Evolutionary conservation across 2,888 invertebrate species (phyloP).

Genomic region (Blera fallax): DNA sequence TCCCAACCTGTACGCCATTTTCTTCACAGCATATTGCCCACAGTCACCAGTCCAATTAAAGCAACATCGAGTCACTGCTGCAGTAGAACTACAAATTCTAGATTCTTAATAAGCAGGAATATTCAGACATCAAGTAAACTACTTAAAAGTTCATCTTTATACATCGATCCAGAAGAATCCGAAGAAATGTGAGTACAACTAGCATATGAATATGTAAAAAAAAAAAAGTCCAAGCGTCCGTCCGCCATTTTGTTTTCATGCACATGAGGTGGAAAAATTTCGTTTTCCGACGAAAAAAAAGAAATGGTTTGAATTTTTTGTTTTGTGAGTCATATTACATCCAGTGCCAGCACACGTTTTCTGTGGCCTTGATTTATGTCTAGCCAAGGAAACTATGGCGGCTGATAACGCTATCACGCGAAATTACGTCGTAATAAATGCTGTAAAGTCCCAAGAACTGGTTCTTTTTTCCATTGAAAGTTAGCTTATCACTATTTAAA

Average conservation of each 20-base stretch:
- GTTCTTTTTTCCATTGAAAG: too few species aligned
- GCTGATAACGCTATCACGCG: background rate
- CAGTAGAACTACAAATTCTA: constrained; percentile 36
- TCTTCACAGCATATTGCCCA: constrained; percentile 56
- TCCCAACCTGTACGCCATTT: constrained; percentile 67
- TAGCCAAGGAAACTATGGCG: background rate
- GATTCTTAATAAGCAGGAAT: constrained; percentile 1
- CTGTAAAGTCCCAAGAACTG: background rate
- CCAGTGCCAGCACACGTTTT: background rate
- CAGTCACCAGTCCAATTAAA: constrained; percentile 60
- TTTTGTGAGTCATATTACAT: constrained; percentile 34
- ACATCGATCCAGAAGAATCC: constrained; percentile 74
- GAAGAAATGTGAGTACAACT: constrained; percentile 78
- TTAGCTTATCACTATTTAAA: too few species aligned
- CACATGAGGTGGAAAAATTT: constrained; percentile 25
- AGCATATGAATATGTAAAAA: background rate
- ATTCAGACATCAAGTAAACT: constrained; percentile 42
- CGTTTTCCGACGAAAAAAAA: background rate
- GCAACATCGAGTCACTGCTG: constrained; percentile 54
- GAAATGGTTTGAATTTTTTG: background rate
- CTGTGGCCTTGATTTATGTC: constrained; percentile 21
- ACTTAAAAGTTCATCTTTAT: constrained; percentile 54
- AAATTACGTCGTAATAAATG: constrained; percentile 24
- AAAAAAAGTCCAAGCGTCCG: constrained; percentile 36
- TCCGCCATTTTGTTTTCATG: constrained; percentile 64